Conservation (phyloP, 2,113 vertebrate genomes). For the Ochotona curzoniae region DNA sequence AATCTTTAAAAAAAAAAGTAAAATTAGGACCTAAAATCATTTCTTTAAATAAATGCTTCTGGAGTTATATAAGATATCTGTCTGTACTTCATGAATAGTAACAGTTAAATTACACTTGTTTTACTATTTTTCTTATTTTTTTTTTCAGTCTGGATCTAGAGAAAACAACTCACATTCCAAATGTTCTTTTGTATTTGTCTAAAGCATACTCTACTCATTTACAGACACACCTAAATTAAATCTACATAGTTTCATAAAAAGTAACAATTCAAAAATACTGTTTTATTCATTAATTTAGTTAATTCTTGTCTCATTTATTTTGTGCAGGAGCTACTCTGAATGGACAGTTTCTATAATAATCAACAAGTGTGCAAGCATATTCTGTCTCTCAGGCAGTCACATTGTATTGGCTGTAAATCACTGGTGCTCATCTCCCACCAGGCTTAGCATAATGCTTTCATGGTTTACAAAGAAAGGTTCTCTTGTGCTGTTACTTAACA, state of each 20-base stretch:
- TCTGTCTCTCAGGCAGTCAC: neutral
- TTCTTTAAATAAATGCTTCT: neutral
- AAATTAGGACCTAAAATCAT: neutral
- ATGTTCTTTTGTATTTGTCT: neutral
- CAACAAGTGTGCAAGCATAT: neutral
- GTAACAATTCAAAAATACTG: neutral
- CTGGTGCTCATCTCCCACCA: neutral
- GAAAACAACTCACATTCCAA: neutral
- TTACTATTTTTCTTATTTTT: neutral
- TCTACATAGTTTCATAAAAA: neutral
- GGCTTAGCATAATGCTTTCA: neutral
- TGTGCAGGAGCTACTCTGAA: neutral
- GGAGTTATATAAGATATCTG: neutral
- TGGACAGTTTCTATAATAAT: neutral
- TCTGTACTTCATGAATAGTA: neutral
- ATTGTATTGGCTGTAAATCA: too few relatives aligned
- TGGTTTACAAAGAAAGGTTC: too few relatives aligned
- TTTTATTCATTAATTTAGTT: neutral
- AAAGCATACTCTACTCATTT: neutral
- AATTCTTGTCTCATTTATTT: too few relatives aligned
- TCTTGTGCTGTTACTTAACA: neutral
- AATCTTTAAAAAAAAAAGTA: too few relatives aligned
- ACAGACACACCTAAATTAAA: neutral
- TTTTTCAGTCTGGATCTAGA: neutral
- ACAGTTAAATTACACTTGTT: neutral